Percentiles rank a stretch among this genome's conserved stretches.
Evolutionary conservation across 2,888 invertebrate genomes (phyloP).

Genomic region (Strigamia transsilvanica): DNA sequence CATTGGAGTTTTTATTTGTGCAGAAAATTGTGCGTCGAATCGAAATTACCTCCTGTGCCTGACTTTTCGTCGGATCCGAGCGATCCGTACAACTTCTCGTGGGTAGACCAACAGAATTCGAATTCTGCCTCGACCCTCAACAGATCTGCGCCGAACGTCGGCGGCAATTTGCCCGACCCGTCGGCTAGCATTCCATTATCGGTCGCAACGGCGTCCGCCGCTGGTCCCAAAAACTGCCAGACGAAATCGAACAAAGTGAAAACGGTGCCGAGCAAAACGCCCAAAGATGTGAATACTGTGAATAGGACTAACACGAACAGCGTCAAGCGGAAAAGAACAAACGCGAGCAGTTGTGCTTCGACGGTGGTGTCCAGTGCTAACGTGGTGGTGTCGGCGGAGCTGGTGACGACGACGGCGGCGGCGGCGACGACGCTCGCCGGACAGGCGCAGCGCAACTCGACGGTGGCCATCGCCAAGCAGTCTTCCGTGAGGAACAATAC

Average conservation of each 20-base stretch:
- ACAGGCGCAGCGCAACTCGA: conserved; percentile 13
- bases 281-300: conserved; percentile 49
- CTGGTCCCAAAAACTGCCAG: background rate
- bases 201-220: background rate
- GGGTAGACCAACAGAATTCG: conserved; percentile 44
- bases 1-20: background rate
- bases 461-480: conserved; percentile 1
- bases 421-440: background rate
- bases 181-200: conserved; percentile 14
- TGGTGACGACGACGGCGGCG: background rate
- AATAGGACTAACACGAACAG: conserved; percentile 52
- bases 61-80: conserved; percentile 56
- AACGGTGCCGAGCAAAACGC: conserved; percentile 23
- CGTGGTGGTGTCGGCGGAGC: background rate
- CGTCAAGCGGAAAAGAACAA: conserved; percentile 48
- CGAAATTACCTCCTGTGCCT: conserved; percentile 57
- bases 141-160: background rate
- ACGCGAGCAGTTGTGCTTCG: background rate
- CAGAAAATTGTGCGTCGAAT: conserved; percentile 57
- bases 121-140: background rate
- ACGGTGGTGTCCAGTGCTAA: background rate
- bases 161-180: background rate
- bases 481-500: conserved; percentile 50
- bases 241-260: conserved; percentile 52
- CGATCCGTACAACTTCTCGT: conserved; percentile 56